Evolutionary conservation across 2,888 invertebrate species (phyloP).

Genomic region (Actias luna): DNA sequence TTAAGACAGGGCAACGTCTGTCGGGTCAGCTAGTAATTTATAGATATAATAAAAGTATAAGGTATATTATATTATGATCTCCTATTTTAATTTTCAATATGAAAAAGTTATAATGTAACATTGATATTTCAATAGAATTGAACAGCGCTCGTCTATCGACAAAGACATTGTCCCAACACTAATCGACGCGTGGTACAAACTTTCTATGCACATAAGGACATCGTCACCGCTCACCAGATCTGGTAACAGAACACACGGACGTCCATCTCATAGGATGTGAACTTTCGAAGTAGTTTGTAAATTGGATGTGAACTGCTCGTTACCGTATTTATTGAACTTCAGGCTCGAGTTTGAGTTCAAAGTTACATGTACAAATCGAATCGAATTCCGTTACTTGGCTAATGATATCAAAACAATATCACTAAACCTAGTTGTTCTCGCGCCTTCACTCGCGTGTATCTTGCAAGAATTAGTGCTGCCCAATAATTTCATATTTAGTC

Average conservation of each 20-base stretch:
- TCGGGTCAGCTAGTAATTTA: too few species aligned
- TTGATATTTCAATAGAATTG: not conserved
- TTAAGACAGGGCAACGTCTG: too few species aligned
- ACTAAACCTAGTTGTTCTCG: too few species aligned
- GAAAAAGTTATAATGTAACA: too few species aligned
- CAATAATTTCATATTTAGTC: too few species aligned
- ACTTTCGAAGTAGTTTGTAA: slow-evolving; percentile 30
- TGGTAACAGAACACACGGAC: slow-evolving; percentile 30
- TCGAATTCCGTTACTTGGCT: not conserved
- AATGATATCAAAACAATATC: not conserved
- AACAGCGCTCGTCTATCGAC: not conserved
- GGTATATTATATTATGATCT: too few species aligned
- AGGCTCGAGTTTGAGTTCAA: not conserved
- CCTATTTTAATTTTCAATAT: too few species aligned
- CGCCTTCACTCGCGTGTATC: too few species aligned
- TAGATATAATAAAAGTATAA: too few species aligned
- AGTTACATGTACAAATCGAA: not conserved
- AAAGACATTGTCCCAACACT: not conserved
- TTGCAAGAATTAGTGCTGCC: too few species aligned
- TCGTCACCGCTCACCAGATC: slow-evolving; percentile 9
- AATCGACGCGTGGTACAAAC: not conserved
- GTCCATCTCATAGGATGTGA: slow-evolving; percentile 25
- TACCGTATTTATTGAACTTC: slow-evolving; percentile 9
- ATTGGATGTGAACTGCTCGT: slow-evolving; percentile 24
- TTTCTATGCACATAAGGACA: slow-evolving; percentile 1